Base-by-base conservation (phyloP, 2,113 vertebrate genomes). In the Morone chrysops region DNA sequence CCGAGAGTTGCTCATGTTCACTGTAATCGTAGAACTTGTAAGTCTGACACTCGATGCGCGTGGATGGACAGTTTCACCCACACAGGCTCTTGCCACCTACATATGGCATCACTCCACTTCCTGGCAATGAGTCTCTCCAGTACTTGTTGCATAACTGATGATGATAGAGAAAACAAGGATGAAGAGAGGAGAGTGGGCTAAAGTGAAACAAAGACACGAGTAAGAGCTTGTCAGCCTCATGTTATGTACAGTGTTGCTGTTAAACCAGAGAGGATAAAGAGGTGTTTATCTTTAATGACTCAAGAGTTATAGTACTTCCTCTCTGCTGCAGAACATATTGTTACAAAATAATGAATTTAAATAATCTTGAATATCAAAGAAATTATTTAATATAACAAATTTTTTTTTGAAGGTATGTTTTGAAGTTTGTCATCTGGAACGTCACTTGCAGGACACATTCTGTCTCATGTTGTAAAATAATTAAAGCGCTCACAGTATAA, bases 61-160 rank as follows among this genome's bases (percentile, higher is more conserved):
- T 75, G 76, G 90, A 90, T 40, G 87, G 86, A 88, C 83, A 76
- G 77, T 76, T 88, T 86, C 89, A 77, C 87, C 90, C 89, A 88
- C 89, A 40, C 22, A 43, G 76, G 76, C 84, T 87, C 81, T 88
- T 63, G 74, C 67, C 85, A 22, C 89, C 93, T 81, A 85, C 92
- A 67, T 71, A 67, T 65, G 75, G 89, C 91, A 86, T 80, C 82
- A 63, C 85, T 88, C 79, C 75, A 84, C 86, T 82, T 83, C 77
- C 85, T 89, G 87, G 69, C 86, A 78, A 50, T 43, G 74, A 86
- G 92, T 41, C 68, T 75, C 78, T 80, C 75, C n/a, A 59, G n/a
- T 77, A 62, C 77, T 83, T 83, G 86, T 93, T 94, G 91, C 87
- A 80, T 93, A 94, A 92, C 84, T 20, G 70, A 74, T 59, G 80